Base-by-base conservation (phyloP, 2,113 vertebrate species). In the Athene cunicularia region DNA sequence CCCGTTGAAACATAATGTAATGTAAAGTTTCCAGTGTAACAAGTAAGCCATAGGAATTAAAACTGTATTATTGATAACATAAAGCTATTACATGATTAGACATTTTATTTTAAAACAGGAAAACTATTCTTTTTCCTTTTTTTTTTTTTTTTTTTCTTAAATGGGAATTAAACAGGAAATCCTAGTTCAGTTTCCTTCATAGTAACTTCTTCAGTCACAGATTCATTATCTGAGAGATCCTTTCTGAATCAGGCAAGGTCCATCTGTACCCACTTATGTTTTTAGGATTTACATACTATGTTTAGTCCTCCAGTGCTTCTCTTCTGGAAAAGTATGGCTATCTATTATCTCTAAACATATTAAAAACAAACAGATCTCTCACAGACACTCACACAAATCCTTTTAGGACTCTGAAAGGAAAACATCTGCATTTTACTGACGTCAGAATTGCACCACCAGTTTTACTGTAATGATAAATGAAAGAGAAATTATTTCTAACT, bases 401-500 rank as follows among this genome's bases (percentile, higher is more conserved):
- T 95, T 93, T 90, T 85, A 85, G 83, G 74, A 74, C 60, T 94
- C 93, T 81, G 67, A 97, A 95, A 97, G 92, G 86, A 97, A 97
- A 97, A 87, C 64, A 96, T 96, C 83, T 97, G 59, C 45, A 70
- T 86, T 85, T 95, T 56, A 66, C 60, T 91, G 86, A 58, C 60
- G 37, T 28, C 43, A 73, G 74, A 87, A 68, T 77, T 74, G 63
- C 32, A 73, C 33, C 49, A 68, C 41, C 23, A 87, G 80, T 92
- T 97, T 95, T 93, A 60, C 86, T 93, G 75, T 71, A 70, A 90
- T 68, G 80, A 91, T 86, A 94, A 98, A 96, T 74, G 86, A 96
- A 97, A 98, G 92, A 94, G 90, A 97, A 97, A 97, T 89, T 62
- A 60, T 96, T 97, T 97, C 75, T 92, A 90, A 92, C 58, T 62